A percentile compares a stretch with the other conserved stretches of the same genome.
These are phyloP conservation scores for Neocloeon triangulifer DNA, from an alignment of 1,140 invertebrate species.

Conservation along the genomic window DNA sequence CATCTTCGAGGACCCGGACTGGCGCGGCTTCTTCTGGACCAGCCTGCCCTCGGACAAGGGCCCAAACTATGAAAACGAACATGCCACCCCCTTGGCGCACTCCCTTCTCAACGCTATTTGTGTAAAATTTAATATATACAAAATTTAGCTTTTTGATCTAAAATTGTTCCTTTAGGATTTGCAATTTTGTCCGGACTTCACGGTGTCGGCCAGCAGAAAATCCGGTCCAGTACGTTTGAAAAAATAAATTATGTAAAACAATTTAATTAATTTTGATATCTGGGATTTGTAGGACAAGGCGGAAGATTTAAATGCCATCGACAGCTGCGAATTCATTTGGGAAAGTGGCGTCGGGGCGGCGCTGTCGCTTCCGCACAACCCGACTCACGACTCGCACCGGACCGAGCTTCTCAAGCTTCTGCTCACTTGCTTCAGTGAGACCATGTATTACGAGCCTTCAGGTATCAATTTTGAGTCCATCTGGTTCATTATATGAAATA, in stretches of 20 bases:
- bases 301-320: constrained; percentile 84
- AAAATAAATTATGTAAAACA: no score
- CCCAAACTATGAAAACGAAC: constrained; percentile 24
- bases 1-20: constrained; percentile 94
- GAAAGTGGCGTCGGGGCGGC: constrained; percentile 98
- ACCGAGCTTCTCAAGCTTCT: constrained; percentile 86
- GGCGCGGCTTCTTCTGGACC: constrained; percentile 98
- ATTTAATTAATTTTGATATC: neutral
- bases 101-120: constrained; percentile 79
- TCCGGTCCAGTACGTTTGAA: constrained; percentile 73
- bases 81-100: constrained; percentile 70
- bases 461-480: no score
- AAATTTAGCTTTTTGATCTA: constrained; percentile 14
- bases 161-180: no score
- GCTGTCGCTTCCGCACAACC: constrained; percentile 58
- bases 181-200: constrained; percentile 97
- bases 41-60: constrained; percentile 41
- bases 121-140: no score
- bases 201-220: constrained; percentile 66
- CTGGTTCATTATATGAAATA: no score
- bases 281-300: constrained; percentile 64
- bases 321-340: constrained; percentile 99
- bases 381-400: constrained; percentile 64
- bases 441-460: constrained; percentile 74
- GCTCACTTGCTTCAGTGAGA: constrained; percentile 91